Base-by-base conservation (phyloP, 2,888 invertebrate genomes). In the Drosophila infuscata region DNA sequence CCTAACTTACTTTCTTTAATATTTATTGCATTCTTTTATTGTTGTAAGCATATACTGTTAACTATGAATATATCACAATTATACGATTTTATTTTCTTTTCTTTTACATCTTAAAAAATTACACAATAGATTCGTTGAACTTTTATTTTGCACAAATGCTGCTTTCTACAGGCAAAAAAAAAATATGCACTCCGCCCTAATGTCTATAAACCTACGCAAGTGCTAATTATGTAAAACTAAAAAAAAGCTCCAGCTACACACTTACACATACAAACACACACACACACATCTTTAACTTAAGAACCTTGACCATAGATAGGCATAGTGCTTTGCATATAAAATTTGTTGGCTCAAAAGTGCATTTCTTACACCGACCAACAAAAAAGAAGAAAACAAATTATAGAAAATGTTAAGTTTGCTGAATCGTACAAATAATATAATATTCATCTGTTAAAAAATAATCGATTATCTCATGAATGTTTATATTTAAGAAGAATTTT, bases 161-260 rank as follows among this genome's bases (percentile, higher is more conserved):
- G 12, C 12, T 30, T 30, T n/a, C 17, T 11, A 30, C n/a, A 9
- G 2, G 30, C 2, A n/a, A 52, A 25, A 53, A 35, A 3, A 9
- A 53, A 53, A 54, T 5, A 3, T 11, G 3, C 6, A 17, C 25
- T 36, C 2, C 17, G 15, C 5, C 29, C 8, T n/a, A 25, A 6
- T 43, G 12, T 29, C 15, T 15, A 57, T 32, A 12, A 32, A 51
- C 57, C 25, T 2, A 11, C 11, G 36, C 36, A 36, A 36, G 11
- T 36, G 59, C 59, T 70, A 70, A 70, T 70, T 70, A 70, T 70
- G 53, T 30, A 38, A 46, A 70, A 30, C 33, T 48, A 53, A 70
- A 59, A 46, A 35, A 69, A 70, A 52, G 53, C 38, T 51, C 7
- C 38, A 46, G 20, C n/a, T 17, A 32, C 32, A 20, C 7, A n/a